A percentile compares a stretch with the other conserved stretches of the same genome.
Evolutionary conservation across 2,888 invertebrate species (phyloP).

Genomic region (Dusona sp.): DNA sequence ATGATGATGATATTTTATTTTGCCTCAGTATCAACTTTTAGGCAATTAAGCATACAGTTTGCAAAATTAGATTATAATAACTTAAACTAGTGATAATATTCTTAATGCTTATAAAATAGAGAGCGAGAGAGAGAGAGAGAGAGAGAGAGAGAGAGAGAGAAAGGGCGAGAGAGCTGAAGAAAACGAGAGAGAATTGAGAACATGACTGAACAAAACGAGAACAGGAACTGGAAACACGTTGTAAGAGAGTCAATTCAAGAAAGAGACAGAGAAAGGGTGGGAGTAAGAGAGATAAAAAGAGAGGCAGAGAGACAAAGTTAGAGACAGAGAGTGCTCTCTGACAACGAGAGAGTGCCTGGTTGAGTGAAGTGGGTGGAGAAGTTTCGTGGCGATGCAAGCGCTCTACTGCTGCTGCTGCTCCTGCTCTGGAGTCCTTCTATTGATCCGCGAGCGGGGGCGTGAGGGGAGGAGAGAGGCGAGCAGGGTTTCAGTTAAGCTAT

Average conservation of each 20-base stretch:
- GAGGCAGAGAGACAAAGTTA: constrained; percentile 5
- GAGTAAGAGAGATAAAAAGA: not conserved
- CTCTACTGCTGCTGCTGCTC: constrained; percentile 50
- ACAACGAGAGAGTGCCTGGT: constrained; percentile 66
- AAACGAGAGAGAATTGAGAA: constrained; percentile 22
- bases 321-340: constrained; percentile 38
- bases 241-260: constrained; percentile 37
- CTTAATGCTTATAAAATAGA: too few species aligned
- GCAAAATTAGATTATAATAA: too few species aligned
- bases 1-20: too few species aligned
- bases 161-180: not conserved
- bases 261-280: not conserved
- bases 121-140: not conserved
- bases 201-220: constrained; percentile 57
- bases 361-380: constrained; percentile 68
- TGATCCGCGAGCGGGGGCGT: constrained; percentile 63
- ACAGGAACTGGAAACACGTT: constrained; percentile 62
- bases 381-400: constrained; percentile 69
- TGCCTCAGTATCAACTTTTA: too few species aligned
- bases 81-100: too few species aligned
- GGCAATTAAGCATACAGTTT: too few species aligned
- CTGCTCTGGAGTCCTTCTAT: constrained; percentile 66
- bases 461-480: constrained; percentile 55
- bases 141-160: not conserved
- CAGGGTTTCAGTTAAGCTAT: constrained; percentile 79